Evolutionary conservation across 2,888 invertebrate species (phyloP), one percentile per base, ranked within the genome.

Genomic region (Adela reaumurella): DNA sequence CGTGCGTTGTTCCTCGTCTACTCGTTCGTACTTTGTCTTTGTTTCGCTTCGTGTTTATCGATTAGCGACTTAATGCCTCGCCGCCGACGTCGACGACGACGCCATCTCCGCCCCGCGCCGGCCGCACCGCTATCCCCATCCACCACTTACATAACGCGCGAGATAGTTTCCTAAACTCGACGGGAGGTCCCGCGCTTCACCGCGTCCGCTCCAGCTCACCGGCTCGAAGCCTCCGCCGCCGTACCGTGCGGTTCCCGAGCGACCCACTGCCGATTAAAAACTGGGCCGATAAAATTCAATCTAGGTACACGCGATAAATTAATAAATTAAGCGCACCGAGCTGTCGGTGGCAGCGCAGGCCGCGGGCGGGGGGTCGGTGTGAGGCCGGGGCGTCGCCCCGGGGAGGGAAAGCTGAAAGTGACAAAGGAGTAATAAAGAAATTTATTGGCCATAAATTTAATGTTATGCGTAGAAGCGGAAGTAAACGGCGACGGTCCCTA

Each of bases 401-500:
- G 19, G 44, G 17, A 11, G 17, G 43, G 17, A 19, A 16, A 17
- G 29, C 18, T 46, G 19, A 11, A 46, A 41, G 49, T 49, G 49
- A 41, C 49, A 49, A 44, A 48, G 45, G 20, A 20, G 45, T 24
- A 49, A 49, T 49, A 49, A 49, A 46, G 46, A 46, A 49, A 46
- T 49, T 49, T 42, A 49, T 44, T 42, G 41, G 49, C 28, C 17
- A 49, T 49, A 49, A 49, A 49, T 45, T 35, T 45, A 49, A 45
- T 49, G 49, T 35, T 45, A 49, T 45, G 49, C 45, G 45, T 16
- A 29, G 20, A 17, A 24, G 29, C 11, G 10, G 45, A 28, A 20
- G 44, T 48, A 45, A 48, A 48, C 28, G 35, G 24, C 35, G 16
- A 18, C 14, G 18, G 49, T 45, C 49, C 17, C 29, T n/a, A n/a